These are phyloP conservation scores for Bradypodion pumilum DNA, from an alignment of 2,797 vertebrate species.

Conservation along the genomic window DNA sequence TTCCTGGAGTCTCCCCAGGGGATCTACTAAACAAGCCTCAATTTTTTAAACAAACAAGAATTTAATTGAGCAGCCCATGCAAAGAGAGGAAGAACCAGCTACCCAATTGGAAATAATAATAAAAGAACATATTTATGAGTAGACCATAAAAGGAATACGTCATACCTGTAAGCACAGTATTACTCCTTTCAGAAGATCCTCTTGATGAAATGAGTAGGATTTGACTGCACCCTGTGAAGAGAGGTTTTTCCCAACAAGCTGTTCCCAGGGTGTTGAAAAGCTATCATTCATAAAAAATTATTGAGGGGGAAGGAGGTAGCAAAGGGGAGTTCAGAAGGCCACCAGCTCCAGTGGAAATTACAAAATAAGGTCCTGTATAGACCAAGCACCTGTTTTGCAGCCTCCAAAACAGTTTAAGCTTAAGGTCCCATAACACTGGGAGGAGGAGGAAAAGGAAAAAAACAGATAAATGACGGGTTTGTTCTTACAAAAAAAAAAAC, in stretches of 20 bases:
- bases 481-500: constrained; percentile 73
- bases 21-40: constrained; percentile 63
- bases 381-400: constrained; percentile 79
- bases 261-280: constrained; percentile 77
- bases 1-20: constrained; percentile 53
- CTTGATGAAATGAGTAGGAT: constrained; percentile 66
- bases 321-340: constrained; percentile 75
- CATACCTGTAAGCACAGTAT: constrained; percentile 67
- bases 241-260: constrained; percentile 67
- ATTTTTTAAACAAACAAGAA: constrained; percentile 71
- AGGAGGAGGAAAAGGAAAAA: constrained; percentile 61
- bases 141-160: constrained; percentile 40
- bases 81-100: constrained; percentile 20
- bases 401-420: constrained; percentile 77
- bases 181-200: constrained; percentile 62
- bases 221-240: constrained; percentile 66
- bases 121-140: constrained; percentile 53
- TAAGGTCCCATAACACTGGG: constrained; percentile 52
- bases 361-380: constrained; percentile 76
- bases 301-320: constrained; percentile 72
- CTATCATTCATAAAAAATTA: constrained; percentile 78
- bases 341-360: constrained; percentile 69
- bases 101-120: constrained; percentile 39
- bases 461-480: constrained; percentile 75
- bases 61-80: constrained; percentile 70